Evolutionary conservation across 1,140 invertebrate genomes (phyloP).

Genomic region (Drosophila truncata): DNA sequence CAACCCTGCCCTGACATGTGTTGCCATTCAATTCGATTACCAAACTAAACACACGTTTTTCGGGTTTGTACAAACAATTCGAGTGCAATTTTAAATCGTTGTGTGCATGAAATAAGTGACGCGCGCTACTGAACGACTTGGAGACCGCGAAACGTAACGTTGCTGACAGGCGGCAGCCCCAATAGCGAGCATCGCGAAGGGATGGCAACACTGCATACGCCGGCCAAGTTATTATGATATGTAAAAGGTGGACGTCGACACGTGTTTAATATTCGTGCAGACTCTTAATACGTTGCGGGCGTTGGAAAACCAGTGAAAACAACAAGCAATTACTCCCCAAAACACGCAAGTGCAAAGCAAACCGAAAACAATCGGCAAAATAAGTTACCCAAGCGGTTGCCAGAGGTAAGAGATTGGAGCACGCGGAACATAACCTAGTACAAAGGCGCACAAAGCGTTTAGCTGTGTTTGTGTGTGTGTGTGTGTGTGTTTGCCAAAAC

Average conservation of each 20-base stretch:
- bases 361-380: conserved; percentile 35
- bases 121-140: conserved; percentile 1
- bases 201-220: conserved; percentile 78
- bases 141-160: background rate
- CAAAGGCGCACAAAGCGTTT: conserved; percentile 53
- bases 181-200: conserved; percentile 24
- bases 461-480: conserved; percentile 10
- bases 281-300: conserved; percentile 33
- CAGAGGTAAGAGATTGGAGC: conserved; percentile 68
- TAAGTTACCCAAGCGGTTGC: conserved; percentile 56
- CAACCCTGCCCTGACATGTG: conserved; percentile 46
- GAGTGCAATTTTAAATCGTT: conserved; percentile 5
- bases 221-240: conserved; percentile 85
- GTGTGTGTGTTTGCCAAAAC: conserved; percentile 32
- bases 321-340: conserved; percentile 34
- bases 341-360: conserved; percentile 19
- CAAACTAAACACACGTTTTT: conserved; percentile 58
- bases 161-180: conserved; percentile 12
- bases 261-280: conserved; percentile 80
- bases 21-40: conserved; percentile 48
- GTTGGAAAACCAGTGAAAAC: conserved; percentile 55
- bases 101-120: background rate
- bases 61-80: conserved; percentile 55
- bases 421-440: conserved; percentile 83
- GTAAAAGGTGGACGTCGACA: conserved; percentile 83